Conservation (phyloP, 2,888 invertebrate species). For the Megamerina dolium region DNA sequence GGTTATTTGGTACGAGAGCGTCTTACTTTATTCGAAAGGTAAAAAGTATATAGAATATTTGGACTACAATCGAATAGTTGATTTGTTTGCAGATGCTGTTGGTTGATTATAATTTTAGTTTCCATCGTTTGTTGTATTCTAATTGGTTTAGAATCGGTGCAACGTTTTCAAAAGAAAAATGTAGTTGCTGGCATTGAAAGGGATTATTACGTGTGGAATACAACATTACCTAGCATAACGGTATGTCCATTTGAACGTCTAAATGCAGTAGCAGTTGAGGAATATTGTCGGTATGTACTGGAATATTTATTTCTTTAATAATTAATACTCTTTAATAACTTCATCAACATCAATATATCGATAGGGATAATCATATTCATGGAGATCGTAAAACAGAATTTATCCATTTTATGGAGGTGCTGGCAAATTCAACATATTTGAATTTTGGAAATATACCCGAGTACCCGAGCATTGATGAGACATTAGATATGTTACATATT, state of each 20-base stretch:
- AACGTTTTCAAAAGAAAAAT: conserved; percentile 41
- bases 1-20: conserved; percentile 31
- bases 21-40: conserved; percentile 35
- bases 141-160: conserved; percentile 38
- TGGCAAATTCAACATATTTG: conserved; percentile 45
- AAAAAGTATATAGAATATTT: too few species aligned
- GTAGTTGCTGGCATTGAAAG: conserved; percentile 44
- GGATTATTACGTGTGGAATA: conserved; percentile 46
- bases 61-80: too few species aligned
- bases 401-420: conserved; percentile 38
- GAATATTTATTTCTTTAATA: neutral
- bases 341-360: neutral
- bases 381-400: conserved; percentile 19
- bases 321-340: neutral
- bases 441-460: conserved; percentile 40
- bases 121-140: conserved; percentile 35
- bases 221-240: conserved; percentile 40
- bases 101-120: conserved; percentile 34
- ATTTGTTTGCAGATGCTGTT: conserved; percentile 31
- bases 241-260: conserved; percentile 44
- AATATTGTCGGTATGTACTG: conserved; percentile 34
- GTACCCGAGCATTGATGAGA: conserved; percentile 25
- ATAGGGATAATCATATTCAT: conserved; percentile 15
- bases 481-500: conserved; percentile 28
- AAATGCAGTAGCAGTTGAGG: conserved; percentile 26